Evolutionary conservation across 2,113 vertebrate species (phyloP), one percentile per base, ranked within the genome.

Genomic region (Dendrocopos noguchii): DNA sequence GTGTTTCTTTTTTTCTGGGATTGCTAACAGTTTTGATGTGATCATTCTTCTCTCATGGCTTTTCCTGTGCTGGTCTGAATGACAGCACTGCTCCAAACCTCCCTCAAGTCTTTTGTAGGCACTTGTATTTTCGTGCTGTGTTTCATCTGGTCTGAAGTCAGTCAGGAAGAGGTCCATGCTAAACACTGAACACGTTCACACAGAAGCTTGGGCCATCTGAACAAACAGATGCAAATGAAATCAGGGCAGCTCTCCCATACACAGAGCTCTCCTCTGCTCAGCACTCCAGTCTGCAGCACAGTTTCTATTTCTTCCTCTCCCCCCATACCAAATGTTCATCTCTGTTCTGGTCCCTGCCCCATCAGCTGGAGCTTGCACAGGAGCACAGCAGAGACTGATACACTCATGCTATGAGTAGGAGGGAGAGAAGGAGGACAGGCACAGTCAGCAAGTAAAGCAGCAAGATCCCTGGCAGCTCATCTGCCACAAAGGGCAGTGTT

Each of bases 1-100:
- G 10, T 70, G 57, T 72, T 93, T 88, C 72, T 90, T 92, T 90
- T 93, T 95, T 96, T 90, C 71, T 59, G 82, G 93, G 33, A 46
- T 91, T 88, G 63, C n/a, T 52, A 80, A 82, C 6, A 22, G 28
- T 72, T 80, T 46, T 83, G 33, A 80, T 24, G 53, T 1, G 27
- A 74, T 80, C 47, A 3, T 76, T 78, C 34, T 87, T 65, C 61
- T 56, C 57, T 10, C n/a, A 68, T 36, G 27, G 44, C 19, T 75
- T 59, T 67, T 75, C 34, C 66, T n/a, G 13, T 16, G 82, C 61
- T 50, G 60, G 36, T 19, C n/a, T 64, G 68, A 74, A 29, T 1
- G 1, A 44, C 14, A 28, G 15, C 34, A 57, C 0, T 2, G 22
- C 34, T 44, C 46, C 72, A 83, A 33, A 36, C 2, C 4, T 28